phyloP scores from a whole-genome alignment of 2,797 vertebrate species.

The Saxicola maurus region DNA sequence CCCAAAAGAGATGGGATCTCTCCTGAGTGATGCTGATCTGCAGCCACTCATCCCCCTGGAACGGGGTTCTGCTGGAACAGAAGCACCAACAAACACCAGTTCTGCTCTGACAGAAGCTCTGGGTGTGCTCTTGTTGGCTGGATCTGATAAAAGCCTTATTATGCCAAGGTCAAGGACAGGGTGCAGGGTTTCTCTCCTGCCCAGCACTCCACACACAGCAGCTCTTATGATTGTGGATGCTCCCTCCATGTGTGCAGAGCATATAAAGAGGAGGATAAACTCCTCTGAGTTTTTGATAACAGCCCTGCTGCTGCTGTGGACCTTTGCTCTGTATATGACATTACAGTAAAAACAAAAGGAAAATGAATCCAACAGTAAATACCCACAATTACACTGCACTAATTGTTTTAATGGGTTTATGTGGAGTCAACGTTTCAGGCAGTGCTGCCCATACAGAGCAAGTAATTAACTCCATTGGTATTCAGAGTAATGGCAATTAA shows the following conservation, averaged over 20 bases:
- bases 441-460: neutral
- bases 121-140: neutral
- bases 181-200: neutral
- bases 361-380: neutral
- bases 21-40: neutral
- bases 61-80: neutral
- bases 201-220: neutral
- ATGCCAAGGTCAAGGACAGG: neutral
- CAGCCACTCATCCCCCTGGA: neutral
- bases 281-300: neutral
- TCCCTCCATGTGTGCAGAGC: neutral
- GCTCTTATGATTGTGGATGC: neutral
- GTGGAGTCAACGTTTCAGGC: neutral
- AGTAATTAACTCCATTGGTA: neutral
- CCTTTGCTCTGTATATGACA: neutral
- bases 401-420: conserved; percentile 2
- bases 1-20: neutral
- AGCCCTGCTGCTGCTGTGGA: neutral
- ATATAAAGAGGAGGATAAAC: neutral
- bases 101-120: neutral
- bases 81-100: neutral
- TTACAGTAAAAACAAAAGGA: neutral
- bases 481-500: conserved; percentile 1
- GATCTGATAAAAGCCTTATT: neutral
- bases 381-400: neutral